Conservation (phyloP, 2,888 invertebrate species). For the Agrilus mali region DNA sequence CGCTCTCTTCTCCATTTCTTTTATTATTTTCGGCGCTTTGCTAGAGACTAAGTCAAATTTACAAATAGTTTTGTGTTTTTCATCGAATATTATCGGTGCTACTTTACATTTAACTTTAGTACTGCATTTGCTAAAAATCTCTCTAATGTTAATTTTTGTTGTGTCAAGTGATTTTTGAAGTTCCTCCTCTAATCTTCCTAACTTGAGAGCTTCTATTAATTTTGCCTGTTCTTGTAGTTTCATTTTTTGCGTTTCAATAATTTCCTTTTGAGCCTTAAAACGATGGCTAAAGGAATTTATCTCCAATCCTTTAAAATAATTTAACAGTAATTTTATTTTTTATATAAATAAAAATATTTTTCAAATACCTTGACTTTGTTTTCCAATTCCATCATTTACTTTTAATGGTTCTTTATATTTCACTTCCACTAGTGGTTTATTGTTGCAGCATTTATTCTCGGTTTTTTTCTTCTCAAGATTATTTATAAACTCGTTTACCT, state of each 20-base stretch:
- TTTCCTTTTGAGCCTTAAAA: slow-evolving; percentile 56
- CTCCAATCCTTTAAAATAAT: slow-evolving; percentile 3
- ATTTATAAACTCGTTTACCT: slow-evolving; percentile 22
- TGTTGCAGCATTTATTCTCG: neutral
- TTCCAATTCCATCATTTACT: no score
- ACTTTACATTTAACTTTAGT: slow-evolving; percentile 34
- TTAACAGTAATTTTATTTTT: neutral
- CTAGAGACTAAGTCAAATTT: slow-evolving; percentile 35
- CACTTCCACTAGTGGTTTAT: no score
- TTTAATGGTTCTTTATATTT: no score
- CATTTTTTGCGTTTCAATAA: slow-evolving; percentile 57
- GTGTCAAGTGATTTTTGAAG: slow-evolving; percentile 45
- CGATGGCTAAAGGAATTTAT: slow-evolving; percentile 25
- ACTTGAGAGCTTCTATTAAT: slow-evolving; percentile 58
- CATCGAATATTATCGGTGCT: slow-evolving; percentile 33
- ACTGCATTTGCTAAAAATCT: slow-evolving; percentile 32
- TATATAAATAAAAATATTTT: no score
- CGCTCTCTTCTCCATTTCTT: slow-evolving; percentile 62
- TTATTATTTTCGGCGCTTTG: slow-evolving; percentile 54
- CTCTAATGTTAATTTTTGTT: slow-evolving; percentile 42
- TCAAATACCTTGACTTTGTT: no score
- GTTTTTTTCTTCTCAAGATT: slow-evolving; percentile 3
- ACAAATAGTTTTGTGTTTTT: slow-evolving; percentile 26
- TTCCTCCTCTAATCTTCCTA: slow-evolving; percentile 55
- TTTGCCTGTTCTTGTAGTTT: slow-evolving; percentile 60